Conservation (phyloP, 2,797 vertebrate genomes). For the Myotis vivesi region DNA sequence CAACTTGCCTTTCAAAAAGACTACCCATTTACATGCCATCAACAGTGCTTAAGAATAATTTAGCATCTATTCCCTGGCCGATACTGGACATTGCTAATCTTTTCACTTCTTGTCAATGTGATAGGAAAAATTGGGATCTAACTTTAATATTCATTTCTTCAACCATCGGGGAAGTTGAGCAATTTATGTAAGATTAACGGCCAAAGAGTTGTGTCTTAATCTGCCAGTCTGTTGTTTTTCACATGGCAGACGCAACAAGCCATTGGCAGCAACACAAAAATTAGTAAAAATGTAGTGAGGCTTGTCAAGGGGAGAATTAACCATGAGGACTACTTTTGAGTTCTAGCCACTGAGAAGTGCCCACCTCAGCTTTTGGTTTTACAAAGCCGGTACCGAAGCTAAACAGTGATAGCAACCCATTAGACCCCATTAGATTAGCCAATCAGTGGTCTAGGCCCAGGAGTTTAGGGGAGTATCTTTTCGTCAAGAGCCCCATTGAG, state of each 20-base stretch:
- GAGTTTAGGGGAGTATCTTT: not conserved
- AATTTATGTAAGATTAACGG: not conserved
- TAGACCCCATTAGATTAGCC: not conserved
- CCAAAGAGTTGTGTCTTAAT: not conserved
- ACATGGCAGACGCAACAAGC: not conserved
- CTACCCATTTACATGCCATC: not conserved
- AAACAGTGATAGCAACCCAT: not conserved
- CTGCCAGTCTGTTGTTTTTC: not conserved
- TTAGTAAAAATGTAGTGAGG: not conserved
- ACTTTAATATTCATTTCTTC: not conserved
- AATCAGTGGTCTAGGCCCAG: not conserved
- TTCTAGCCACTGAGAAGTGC: not conserved
- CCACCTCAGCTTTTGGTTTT: not conserved
- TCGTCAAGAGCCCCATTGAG: not conserved
- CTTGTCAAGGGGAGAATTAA: not conserved
- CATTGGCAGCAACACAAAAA: not conserved
- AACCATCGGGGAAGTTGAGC: not conserved
- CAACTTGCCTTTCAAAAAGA: not conserved
- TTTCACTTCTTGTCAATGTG: not conserved
- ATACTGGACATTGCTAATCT: not conserved
- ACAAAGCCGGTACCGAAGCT: not conserved
- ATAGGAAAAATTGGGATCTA: not conserved
- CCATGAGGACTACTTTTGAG: not conserved
- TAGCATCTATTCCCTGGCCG: not conserved
- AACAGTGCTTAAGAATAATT: not conserved